Conservation (phyloP, 2,113 vertebrate genomes). For the Anas platyrhynchos region DNA sequence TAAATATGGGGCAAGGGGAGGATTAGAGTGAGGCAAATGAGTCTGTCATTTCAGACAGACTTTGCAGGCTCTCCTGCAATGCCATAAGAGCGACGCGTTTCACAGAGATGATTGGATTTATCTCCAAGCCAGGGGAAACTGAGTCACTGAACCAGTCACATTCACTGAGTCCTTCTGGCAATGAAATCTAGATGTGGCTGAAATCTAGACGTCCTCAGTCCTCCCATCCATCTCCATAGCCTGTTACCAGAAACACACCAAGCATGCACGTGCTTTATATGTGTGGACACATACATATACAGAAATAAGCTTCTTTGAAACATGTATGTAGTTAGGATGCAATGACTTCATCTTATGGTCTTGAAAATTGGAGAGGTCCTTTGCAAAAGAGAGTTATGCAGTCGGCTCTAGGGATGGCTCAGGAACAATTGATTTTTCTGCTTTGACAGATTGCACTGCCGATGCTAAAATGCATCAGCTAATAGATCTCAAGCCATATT, state of each 20-base stretch:
- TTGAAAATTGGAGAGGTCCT: not conserved
- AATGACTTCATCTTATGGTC: not conserved
- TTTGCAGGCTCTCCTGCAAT: not conserved
- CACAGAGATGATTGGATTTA: not conserved
- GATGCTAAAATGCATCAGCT: not conserved
- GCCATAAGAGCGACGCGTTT: not conserved
- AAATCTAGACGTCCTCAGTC: not conserved
- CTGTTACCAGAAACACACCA: not conserved
- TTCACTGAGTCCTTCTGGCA: not conserved
- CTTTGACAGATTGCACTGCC: not conserved
- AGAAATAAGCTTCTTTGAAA: not conserved
- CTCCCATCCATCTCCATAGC: not conserved
- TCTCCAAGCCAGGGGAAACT: not conserved
- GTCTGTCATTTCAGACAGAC: not conserved
- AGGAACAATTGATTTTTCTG: not conserved
- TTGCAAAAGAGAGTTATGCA: not conserved
- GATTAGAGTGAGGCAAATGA: constrained; percentile 5
- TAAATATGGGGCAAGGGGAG: not conserved
- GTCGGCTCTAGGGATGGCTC: not conserved
- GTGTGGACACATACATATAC: fast-evolving
- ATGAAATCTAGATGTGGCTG: not conserved
- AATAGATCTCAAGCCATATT: not conserved
- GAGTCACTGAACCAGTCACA: not conserved
- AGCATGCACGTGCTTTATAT: not conserved
- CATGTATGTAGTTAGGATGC: not conserved